phyloP scores from a whole-genome alignment of 2,888 invertebrate species.

The Phengaris arion region DNA sequence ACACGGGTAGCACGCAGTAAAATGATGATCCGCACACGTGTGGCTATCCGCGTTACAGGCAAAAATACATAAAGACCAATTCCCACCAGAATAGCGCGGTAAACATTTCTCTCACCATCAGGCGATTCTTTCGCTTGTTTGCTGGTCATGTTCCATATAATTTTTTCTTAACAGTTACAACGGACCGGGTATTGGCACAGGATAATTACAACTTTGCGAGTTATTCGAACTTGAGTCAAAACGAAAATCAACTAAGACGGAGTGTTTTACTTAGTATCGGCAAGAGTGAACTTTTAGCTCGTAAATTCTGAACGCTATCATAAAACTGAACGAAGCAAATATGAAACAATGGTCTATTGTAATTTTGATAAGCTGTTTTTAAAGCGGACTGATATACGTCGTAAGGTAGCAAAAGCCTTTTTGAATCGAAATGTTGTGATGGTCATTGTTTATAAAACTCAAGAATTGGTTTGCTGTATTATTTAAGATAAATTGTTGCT shows the following conservation, averaged over 20 bases:
- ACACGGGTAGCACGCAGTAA: too few relatives aligned
- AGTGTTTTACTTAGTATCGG: slow-evolving; percentile 11
- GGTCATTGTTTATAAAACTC: too few relatives aligned
- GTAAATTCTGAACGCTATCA: slow-evolving; percentile 3
- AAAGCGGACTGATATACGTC: neutral
- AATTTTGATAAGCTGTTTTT: neutral
- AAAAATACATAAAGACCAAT: too few relatives aligned
- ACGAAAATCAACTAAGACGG: slow-evolving; percentile 17
- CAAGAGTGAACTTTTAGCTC: neutral
- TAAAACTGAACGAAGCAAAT: slow-evolving; percentile 20
- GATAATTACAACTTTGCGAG: slow-evolving; percentile 9
- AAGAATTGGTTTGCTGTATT: too few relatives aligned
- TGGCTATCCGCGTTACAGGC: too few relatives aligned
- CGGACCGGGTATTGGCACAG: neutral
- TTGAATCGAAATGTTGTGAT: neutral
- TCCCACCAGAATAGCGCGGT: too few relatives aligned
- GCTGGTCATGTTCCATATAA: too few relatives aligned
- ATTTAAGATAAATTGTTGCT: too few relatives aligned
- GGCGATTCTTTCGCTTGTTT: too few relatives aligned
- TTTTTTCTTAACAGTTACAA: neutral
- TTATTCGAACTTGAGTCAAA: slow-evolving; percentile 1
- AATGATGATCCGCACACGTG: too few relatives aligned
- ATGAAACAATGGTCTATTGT: slow-evolving; percentile 16
- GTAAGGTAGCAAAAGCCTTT: neutral
- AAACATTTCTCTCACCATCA: too few relatives aligned